These are phyloP conservation scores for Fratercula arctica DNA, from an alignment of 2,797 vertebrate species.

Conservation along the genomic window DNA sequence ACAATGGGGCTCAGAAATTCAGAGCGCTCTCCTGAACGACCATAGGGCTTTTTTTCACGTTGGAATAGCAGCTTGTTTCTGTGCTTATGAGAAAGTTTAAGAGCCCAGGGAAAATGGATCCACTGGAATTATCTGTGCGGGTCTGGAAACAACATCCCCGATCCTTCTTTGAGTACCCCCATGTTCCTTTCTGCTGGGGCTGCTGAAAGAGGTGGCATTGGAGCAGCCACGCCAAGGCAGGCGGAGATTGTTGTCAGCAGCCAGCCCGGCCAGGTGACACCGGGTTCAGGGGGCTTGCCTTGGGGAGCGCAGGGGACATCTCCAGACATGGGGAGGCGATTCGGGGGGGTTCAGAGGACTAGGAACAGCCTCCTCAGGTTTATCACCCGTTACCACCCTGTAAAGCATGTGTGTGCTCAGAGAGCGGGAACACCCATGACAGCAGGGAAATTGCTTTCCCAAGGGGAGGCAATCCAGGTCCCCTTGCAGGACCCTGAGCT, in stretches of 20 bases:
- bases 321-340: rapidly evolving
- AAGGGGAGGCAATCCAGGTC: background rate
- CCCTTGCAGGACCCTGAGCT: rapidly evolving
- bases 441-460: background rate
- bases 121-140: background rate
- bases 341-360: background rate
- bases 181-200: background rate
- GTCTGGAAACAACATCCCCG: background rate
- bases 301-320: background rate
- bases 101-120: background rate
- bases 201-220: background rate
- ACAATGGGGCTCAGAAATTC: background rate
- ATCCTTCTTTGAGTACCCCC: no score
- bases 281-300: background rate
- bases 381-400: background rate
- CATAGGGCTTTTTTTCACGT: background rate
- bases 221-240: background rate
- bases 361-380: background rate
- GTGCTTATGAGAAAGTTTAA: background rate
- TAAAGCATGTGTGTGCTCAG: background rate
- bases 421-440: background rate
- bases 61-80: background rate
- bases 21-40: background rate
- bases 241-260: no score
- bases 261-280: background rate